Conservation (phyloP, 2,797 vertebrate species). For the Otolemur crassicaudatus region DNA sequence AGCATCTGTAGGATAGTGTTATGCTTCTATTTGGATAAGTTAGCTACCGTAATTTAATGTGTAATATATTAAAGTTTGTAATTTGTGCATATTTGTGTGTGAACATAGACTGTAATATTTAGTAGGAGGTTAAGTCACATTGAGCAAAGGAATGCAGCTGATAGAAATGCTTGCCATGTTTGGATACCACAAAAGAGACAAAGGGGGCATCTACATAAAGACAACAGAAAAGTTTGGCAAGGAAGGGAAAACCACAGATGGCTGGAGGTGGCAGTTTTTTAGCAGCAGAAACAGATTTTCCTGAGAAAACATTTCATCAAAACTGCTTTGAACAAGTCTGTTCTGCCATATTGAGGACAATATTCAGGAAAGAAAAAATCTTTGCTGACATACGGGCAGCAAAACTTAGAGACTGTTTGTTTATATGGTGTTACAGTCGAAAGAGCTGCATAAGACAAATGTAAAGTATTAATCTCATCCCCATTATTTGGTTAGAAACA, state of each 20-base stretch:
- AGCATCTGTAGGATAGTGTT: neutral
- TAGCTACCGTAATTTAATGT: neutral
- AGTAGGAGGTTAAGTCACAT: constrained; percentile 6
- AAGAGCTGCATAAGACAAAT: neutral
- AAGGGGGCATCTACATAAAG: constrained; percentile 63
- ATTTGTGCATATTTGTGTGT: neutral
- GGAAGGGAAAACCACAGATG: constrained; percentile 62
- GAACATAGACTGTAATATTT: constrained; percentile 54
- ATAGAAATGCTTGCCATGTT: constrained; percentile 48
- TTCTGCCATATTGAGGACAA: constrained; percentile 68
- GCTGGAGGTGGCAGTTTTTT: constrained; percentile 73
- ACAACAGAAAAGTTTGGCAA: constrained; percentile 70
- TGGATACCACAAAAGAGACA: constrained; percentile 55
- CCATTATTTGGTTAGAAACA: neutral
- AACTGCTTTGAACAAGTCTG: constrained; percentile 73
- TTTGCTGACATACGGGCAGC: neutral
- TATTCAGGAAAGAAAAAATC: neutral
- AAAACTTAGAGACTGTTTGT: neutral
- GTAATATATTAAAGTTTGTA: neutral
- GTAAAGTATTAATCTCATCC: neutral
- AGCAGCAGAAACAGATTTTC: constrained; percentile 79
- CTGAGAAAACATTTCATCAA: constrained; percentile 77
- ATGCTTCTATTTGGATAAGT: neutral
- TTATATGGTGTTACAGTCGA: neutral
- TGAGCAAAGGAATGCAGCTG: constrained; percentile 42